Base-by-base conservation (phyloP, 2,113 vertebrate species). In the Ageneiosus marmoratus region DNA sequence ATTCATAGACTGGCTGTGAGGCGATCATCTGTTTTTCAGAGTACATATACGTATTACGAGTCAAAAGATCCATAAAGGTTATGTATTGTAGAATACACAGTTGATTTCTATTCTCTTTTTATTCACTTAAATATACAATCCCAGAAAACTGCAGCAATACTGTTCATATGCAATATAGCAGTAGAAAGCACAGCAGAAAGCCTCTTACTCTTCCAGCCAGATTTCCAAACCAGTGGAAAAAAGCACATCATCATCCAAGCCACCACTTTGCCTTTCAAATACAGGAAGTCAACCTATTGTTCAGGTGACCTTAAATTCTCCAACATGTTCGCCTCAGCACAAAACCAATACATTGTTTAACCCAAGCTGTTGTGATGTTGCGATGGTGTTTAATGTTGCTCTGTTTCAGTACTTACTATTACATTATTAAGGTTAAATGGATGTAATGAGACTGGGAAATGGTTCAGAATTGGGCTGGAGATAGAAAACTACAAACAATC, bases 271-370 rank as follows among this genome's bases (percentile, higher is more conserved):
- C 58, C 77, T 72, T 46, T 87, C 74, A 88, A 90, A 90, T 70
- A 51, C 53, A 89, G 88, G 86, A 90, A 88, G 82, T 83, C 18
- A 34, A 72, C 22, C 34, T 53, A 88, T 87, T 88, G 86, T 87
- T 86, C 77, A 85, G 77, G 78, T 87, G 89, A 89, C 80, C 81
- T 84, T 83, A 77, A 55, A 63, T 51, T 56, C 60, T 5, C 56
- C 20, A 27, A 29, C 7, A 0, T 29, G 44, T 16, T 67, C 22
- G 5, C 53, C 72, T 34, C 63, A 37, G 24, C 2, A 9, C 37
- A 55, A 37, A 41, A 20, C 48, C 9, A 4, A 72, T 2, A 55
- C 34, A 15, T 16, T 9, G 37, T 41, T 37, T 55, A 15, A 34
- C 10, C n/a, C n/a, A n/a, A n/a, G n/a, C n/a, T n/a, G n/a, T n/a